These are phyloP conservation scores for Alentia gelatinosa DNA, from an alignment of 2,888 invertebrate genomes.

Conservation along the genomic window DNA sequence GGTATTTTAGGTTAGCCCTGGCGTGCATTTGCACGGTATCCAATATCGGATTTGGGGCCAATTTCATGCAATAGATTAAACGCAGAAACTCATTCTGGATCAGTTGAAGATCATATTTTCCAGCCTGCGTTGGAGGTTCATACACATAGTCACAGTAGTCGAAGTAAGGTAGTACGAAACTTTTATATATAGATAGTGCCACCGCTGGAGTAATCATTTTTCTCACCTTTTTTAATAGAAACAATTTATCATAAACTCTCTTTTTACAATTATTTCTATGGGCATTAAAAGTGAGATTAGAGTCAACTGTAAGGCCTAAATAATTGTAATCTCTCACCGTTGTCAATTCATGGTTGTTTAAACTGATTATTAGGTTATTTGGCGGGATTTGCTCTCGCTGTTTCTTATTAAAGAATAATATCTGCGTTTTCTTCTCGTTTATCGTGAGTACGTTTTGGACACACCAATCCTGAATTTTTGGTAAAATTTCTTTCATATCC, in stretches of 20 bases:
- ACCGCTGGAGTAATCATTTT: background rate
- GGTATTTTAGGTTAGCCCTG: background rate
- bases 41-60: background rate
- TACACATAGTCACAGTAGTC: background rate
- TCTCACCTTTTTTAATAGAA: background rate
- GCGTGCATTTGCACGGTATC: background rate
- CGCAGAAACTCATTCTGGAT: background rate
- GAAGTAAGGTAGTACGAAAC: background rate
- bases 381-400: too few relatives aligned
- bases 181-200: background rate
- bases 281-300: background rate
- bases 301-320: background rate
- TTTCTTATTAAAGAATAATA: background rate
- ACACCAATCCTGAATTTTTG: background rate
- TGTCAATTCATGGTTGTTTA: background rate
- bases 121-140: background rate
- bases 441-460: background rate
- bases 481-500: background rate
- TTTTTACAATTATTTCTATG: background rate
- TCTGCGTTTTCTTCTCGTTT: background rate
- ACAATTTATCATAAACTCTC: background rate
- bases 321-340: background rate
- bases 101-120: background rate
- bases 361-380: background rate
- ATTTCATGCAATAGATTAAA: background rate